Conservation (phyloP, 2,797 vertebrate species). For the Pseudopleuronectes americanus region DNA sequence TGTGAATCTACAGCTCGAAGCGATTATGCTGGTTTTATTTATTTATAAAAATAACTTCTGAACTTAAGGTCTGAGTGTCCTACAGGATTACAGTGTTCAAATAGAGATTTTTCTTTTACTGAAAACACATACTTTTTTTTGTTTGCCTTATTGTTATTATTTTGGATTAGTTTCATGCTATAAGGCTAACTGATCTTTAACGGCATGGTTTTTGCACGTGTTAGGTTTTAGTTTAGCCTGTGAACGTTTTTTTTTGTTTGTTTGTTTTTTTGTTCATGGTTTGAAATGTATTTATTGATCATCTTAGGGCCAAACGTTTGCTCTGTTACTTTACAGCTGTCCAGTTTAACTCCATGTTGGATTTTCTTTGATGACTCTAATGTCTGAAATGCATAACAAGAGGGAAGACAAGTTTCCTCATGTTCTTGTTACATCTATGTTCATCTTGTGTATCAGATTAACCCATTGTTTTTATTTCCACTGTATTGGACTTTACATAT, state of each 20-base stretch:
- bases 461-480: neutral
- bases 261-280: constrained; percentile 33
- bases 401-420: constrained; percentile 9
- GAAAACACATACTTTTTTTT: constrained; percentile 39
- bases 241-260: constrained; percentile 47
- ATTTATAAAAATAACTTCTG: constrained; percentile 67
- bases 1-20: constrained; percentile 70
- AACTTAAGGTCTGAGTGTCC: constrained; percentile 28
- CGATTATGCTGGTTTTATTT: constrained; percentile 73
- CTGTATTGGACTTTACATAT: constrained; percentile 6
- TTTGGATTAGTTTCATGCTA: constrained; percentile 37
- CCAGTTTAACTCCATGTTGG: constrained; percentile 4
- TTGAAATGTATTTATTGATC: constrained; percentile 68
- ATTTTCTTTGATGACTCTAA: neutral
- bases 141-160: constrained; percentile 34
- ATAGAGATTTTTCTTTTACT: constrained; percentile 27
- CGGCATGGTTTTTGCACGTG: constrained; percentile 67
- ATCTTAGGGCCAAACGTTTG: constrained; percentile 26
- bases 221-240: constrained; percentile 63
- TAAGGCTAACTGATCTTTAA: constrained; percentile 49
- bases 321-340: constrained; percentile 37
- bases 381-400: constrained; percentile 8
- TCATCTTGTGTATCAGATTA: constrained; percentile 17
- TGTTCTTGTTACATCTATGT: constrained; percentile 24
- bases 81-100: constrained; percentile 37